Evolutionary conservation across 2,113 vertebrate genomes (phyloP), one percentile per base, ranked within the genome.

Genomic region (Triplophysa rosa): DNA sequence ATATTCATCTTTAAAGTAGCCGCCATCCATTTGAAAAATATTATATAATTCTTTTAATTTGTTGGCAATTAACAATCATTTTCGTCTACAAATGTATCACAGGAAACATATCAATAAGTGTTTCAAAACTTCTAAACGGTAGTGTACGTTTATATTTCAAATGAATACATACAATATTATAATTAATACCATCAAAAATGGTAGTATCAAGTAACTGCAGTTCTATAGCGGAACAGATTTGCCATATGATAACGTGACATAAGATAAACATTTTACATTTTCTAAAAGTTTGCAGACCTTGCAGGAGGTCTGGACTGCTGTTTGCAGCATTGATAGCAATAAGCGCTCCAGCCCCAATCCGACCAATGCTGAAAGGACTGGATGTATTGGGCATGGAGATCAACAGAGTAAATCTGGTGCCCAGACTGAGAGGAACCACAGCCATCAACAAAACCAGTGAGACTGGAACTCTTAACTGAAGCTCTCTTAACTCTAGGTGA

Each of bases 361-460:
- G 71, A 2, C 85, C 85, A 47, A 64, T 72, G 24, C 82, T 87
- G 81, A 83, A 85, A 23, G 78, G 58, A 21, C 17, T 19, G 13
- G 87, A 86, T 11, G 76, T 83, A 72, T 86, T 87, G 65, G 87
- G 85, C 62, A 85, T 78, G 26, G 81, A 84, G 62, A 88, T 62
- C 67, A 88, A 66, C 64, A 88, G n/a, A 26, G 80, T 86, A 67
- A 88, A 88, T 23, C 45, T 80, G 40, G 74, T 3, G 11, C 68
- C 40, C 2, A 65, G 29, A 47, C 63, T 59, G 37, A 68, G 4
- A 8, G 21, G 16, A 17, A 69, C 65, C 67, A 63, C 16, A 8
- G 23, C 59, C 54, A 67, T 13, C 61, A 80, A 33, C 29, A 82
- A 29, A 8, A 75, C 56, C 23, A 78, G 52, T 3, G 17, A 54